These are phyloP conservation scores for Pteronotus mesoamericanus DNA, from an alignment of 2,797 vertebrate species.

Conservation along the genomic window DNA sequence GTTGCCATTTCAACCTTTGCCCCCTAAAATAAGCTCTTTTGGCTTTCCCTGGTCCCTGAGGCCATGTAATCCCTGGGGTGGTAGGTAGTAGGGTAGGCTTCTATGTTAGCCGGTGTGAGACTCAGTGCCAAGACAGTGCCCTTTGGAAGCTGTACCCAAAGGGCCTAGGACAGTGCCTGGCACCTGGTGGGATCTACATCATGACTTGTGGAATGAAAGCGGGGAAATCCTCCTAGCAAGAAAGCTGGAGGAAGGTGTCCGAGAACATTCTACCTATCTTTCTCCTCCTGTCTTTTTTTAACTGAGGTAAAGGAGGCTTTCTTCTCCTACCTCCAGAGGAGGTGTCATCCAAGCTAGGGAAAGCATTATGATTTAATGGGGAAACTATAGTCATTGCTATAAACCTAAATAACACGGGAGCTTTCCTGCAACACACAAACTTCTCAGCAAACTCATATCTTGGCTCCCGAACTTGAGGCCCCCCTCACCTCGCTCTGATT, in stretches of 20 bases:
- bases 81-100: background rate
- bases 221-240: background rate
- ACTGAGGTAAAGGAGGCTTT: background rate
- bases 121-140: background rate
- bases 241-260: background rate
- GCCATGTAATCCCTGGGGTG: background rate
- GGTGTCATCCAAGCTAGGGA: slow-evolving; percentile 36
- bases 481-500: background rate
- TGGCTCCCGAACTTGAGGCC: slow-evolving; percentile 11
- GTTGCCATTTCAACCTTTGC: background rate
- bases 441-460: slow-evolving; percentile 31
- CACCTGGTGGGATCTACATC: background rate
- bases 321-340: slow-evolving; percentile 3
- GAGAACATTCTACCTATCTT: background rate
- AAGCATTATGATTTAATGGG: background rate
- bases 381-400: slow-evolving; percentile 25
- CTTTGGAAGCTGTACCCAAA: slow-evolving; percentile 19
- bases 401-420: slow-evolving; percentile 14
- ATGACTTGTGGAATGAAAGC: slow-evolving; percentile 12
- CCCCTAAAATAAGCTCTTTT: background rate
- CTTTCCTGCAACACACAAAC: background rate
- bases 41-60: background rate
- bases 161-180: background rate
- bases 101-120: background rate
- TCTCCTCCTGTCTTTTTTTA: background rate